Evolutionary conservation across 2,797 vertebrate species (phyloP).

Genomic region (Thamnophis elegans): DNA sequence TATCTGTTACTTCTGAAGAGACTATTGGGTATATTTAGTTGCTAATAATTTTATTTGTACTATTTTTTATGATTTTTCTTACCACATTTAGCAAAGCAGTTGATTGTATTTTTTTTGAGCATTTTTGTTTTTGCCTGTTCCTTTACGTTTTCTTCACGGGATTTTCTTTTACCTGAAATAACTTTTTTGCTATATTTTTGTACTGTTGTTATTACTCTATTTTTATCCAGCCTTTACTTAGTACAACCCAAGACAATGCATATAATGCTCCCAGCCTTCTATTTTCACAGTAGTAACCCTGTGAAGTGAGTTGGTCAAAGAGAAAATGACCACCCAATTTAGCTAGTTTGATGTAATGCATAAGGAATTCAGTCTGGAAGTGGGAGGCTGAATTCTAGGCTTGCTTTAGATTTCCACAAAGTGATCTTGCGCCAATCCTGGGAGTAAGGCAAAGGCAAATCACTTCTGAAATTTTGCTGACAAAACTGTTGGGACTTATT

Average conservation of each 20-base stretch:
- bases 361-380: background rate
- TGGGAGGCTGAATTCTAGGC: background rate
- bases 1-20: background rate
- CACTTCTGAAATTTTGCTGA: background rate
- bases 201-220: background rate
- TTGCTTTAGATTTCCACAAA: background rate
- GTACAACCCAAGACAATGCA: background rate
- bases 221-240: background rate
- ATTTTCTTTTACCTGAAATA: background rate
- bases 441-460: background rate
- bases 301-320: background rate
- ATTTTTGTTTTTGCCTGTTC: background rate
- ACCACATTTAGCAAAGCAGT: background rate
- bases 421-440: background rate
- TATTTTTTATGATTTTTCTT: background rate
- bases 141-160: background rate
- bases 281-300: background rate
- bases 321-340: background rate
- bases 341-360: background rate
- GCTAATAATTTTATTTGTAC: background rate
- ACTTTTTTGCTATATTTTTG: background rate
- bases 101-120: background rate
- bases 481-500: background rate
- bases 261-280: background rate
- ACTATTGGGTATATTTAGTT: background rate